Evolutionary conservation across 23 tunicate species (phyloP).

Genomic region (Trididemnum miniatum): DNA sequence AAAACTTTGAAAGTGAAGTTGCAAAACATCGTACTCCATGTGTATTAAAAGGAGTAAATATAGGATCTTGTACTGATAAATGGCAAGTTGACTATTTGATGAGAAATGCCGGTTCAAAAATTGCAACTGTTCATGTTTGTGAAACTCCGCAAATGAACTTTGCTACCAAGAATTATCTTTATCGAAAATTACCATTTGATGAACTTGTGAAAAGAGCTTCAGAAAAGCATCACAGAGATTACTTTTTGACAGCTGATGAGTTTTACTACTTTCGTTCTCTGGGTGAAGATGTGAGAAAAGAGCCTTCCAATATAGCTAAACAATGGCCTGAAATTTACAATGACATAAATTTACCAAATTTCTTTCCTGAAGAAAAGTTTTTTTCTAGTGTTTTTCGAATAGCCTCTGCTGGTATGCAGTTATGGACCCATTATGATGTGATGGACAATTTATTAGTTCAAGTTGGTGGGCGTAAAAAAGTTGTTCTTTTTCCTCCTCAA

Average conservation of each 20-base stretch:
- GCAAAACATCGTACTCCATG: constrained; percentile 44
- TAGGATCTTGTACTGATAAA: constrained; percentile 65
- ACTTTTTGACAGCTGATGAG: constrained; percentile 66
- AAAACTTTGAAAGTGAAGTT: constrained; percentile 11
- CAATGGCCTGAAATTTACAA: constrained; percentile 78
- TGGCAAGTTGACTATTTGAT: constrained; percentile 75
- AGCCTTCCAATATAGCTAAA: constrained; percentile 54
- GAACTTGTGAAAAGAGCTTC: constrained; percentile 72
- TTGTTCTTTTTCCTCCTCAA: constrained; percentile 81
- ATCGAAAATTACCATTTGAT: constrained; percentile 62
- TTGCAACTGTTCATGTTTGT: constrained; percentile 67
- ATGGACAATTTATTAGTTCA: constrained; percentile 94
- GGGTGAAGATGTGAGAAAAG: constrained; percentile 77
- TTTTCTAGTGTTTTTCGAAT: constrained; percentile 93
- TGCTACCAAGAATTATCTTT: constrained; percentile 62
- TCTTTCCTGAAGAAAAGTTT: constrained; percentile 55
- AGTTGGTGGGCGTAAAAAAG: constrained; percentile 78
- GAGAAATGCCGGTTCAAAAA: constrained; percentile 21
- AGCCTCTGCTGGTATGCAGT: constrained; percentile 84
- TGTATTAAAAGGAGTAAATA: constrained; percentile 68
- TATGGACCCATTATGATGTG: constrained; percentile 98
- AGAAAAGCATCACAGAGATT: constrained; percentile 39
- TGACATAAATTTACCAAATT: constrained; percentile 66
- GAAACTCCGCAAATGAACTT: constrained; percentile 80
- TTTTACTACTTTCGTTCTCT: constrained; percentile 86